Evolutionary conservation across 2,888 invertebrate genomes (phyloP).

Genomic region (Harpagoxenus sublaevis): DNA sequence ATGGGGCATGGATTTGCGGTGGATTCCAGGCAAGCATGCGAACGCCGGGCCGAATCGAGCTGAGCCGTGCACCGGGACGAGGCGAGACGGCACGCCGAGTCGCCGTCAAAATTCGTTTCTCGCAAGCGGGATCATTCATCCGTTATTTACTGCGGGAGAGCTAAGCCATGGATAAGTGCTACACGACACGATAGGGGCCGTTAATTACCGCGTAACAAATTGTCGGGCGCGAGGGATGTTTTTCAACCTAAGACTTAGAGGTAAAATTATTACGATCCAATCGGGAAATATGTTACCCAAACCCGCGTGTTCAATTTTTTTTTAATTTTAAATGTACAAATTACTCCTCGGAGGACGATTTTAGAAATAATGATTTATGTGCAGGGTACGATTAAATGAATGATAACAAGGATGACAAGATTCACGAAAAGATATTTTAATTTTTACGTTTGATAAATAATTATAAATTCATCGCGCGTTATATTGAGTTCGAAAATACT

Average conservation of each 20-base stretch:
- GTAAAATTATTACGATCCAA: conserved; percentile 26
- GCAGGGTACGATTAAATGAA: neutral
- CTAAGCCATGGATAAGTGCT: conserved; percentile 46
- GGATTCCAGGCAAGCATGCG: conserved; percentile 74
- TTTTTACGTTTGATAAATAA: neutral
- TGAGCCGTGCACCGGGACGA: neutral
- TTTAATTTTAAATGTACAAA: neutral
- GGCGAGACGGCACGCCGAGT: neutral
- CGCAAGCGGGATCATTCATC: conserved; percentile 15
- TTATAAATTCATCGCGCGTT: neutral
- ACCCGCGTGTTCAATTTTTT: neutral
- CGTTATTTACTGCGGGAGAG: conserved; percentile 27
- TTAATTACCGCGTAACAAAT: conserved; percentile 47
- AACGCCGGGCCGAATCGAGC: conserved; percentile 48
- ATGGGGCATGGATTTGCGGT: conserved; percentile 74
- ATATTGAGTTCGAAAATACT: neutral
- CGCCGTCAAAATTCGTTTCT: conserved; percentile 9
- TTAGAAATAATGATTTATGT: neutral
- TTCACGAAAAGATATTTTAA: neutral
- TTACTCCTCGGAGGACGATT: neutral
- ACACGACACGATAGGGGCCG: conserved; percentile 50
- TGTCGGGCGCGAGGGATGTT: conserved; percentile 20
- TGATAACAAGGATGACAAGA: neutral
- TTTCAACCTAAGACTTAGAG: conserved; percentile 17
- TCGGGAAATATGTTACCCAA: neutral